Conservation (phyloP, 23 tunicate genomes). For the Aplidium turbinatum region DNA sequence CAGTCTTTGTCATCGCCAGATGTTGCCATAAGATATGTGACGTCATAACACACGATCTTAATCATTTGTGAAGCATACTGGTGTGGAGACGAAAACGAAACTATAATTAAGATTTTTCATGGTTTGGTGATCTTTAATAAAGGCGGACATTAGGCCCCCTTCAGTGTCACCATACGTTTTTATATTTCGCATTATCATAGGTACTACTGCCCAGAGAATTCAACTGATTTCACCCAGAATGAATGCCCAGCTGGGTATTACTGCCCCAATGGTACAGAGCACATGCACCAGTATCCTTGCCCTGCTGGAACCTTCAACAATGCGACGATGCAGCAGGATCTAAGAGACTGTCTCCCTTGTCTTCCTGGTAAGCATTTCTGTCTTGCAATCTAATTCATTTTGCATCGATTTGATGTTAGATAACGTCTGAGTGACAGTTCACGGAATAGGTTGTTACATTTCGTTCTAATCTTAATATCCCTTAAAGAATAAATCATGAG, state of each 20-base stretch:
- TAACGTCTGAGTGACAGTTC: too few relatives aligned
- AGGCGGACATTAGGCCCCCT: too few relatives aligned
- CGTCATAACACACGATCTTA: too few relatives aligned
- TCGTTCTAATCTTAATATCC: too few relatives aligned
- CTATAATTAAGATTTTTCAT: not conserved
- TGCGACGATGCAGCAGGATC: slow-evolving; percentile 20
- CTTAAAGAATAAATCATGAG: too few relatives aligned
- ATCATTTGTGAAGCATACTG: too few relatives aligned
- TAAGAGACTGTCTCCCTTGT: slow-evolving; percentile 84
- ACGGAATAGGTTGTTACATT: too few relatives aligned
- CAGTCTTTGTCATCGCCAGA: too few relatives aligned
- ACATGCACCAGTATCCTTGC: slow-evolving; percentile 69
- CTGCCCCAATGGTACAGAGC: slow-evolving; percentile 84
- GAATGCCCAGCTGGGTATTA: slow-evolving; percentile 79
- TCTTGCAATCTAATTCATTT: not conserved
- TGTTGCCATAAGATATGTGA: too few relatives aligned
- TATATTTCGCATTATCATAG: slow-evolving; percentile 41
- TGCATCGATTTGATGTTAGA: too few relatives aligned
- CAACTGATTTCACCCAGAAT: slow-evolving; percentile 46
- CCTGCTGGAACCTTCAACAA: slow-evolving; percentile 92
- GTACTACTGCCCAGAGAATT: slow-evolving; percentile 83
- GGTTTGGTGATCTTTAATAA: not conserved
- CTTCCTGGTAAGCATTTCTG: slow-evolving; percentile 46
- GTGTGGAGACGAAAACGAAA: too few relatives aligned
- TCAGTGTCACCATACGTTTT: too few relatives aligned